Conservation (phyloP, 2,797 vertebrate species). For the Poecile montanus region DNA sequence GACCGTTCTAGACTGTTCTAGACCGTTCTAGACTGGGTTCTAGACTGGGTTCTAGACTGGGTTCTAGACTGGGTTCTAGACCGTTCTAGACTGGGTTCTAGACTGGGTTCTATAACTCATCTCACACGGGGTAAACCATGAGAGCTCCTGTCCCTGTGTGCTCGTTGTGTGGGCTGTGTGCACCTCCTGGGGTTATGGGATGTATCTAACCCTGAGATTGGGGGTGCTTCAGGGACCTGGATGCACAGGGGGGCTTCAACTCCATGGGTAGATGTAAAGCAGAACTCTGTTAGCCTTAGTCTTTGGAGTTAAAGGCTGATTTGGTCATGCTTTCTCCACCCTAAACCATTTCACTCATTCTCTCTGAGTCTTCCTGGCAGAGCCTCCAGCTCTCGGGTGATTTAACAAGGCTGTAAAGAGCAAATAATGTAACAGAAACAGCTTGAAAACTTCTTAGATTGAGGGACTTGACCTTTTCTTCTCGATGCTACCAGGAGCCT, state of each 20-base stretch:
- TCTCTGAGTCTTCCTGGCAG: neutral
- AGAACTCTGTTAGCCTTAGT: neutral
- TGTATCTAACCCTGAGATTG: rapidly evolving
- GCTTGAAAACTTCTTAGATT: neutral
- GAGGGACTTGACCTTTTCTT: neutral
- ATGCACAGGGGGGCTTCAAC: neutral
- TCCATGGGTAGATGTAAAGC: neutral
- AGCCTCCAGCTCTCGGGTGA: neutral
- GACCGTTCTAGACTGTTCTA: no score
- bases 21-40: no score
- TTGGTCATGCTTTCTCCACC: neutral
- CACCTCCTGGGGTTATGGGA: neutral
- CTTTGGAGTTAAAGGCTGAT: neutral
- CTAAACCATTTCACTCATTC: neutral
- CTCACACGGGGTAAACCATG: neutral
- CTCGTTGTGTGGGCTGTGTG: rapidly evolving
- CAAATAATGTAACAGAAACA: neutral
- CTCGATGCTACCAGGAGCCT: neutral
- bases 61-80: no score
- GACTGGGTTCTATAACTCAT: no score
- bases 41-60: no score
- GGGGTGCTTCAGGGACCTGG: neutral
- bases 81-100: no score
- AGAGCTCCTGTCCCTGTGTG: rapidly evolving
- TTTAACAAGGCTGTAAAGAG: slow-evolving; percentile 10